Evolutionary conservation across 1,140 invertebrate genomes (phyloP).

Genomic region (Drosophila varians): DNA sequence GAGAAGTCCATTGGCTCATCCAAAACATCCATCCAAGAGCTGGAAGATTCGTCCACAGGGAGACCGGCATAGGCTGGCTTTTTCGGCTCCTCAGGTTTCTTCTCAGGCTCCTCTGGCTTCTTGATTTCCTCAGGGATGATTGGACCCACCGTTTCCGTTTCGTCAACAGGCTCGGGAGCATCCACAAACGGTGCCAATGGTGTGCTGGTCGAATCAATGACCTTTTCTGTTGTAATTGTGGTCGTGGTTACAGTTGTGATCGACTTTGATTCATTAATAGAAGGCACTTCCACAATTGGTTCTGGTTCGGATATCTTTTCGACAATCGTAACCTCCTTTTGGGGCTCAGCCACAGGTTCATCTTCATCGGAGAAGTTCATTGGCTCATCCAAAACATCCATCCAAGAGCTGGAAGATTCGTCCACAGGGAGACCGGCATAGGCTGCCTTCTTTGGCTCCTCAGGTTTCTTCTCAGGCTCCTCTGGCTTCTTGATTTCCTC

Average conservation of each 20-base stretch:
- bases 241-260: background rate
- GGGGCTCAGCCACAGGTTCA: background rate
- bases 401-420: slow-evolving; percentile 83
- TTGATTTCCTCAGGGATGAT: background rate
- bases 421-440: slow-evolving; percentile 84
- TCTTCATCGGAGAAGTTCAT: slow-evolving; percentile 83
- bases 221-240: background rate
- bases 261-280: background rate
- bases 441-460: slow-evolving; percentile 50
- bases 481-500: slow-evolving; percentile 10
- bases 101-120: slow-evolving; percentile 22
- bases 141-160: no score
- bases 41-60: slow-evolving; percentile 83
- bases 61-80: slow-evolving; percentile 76
- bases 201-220: background rate
- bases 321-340: background rate
- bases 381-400: slow-evolving; percentile 84
- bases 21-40: slow-evolving; percentile 84
- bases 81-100: slow-evolving; percentile 37
- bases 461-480: slow-evolving; percentile 20
- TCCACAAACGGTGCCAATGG: background rate
- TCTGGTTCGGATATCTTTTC: background rate
- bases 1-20: slow-evolving; percentile 84
- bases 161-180: background rate
- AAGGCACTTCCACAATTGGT: slow-evolving; percentile 5